A percentile compares a stretch with the other conserved stretches of the same genome.
Conservation (phyloP, 2,888 invertebrate genomes). For the Synergus umbraculus region DNA sequence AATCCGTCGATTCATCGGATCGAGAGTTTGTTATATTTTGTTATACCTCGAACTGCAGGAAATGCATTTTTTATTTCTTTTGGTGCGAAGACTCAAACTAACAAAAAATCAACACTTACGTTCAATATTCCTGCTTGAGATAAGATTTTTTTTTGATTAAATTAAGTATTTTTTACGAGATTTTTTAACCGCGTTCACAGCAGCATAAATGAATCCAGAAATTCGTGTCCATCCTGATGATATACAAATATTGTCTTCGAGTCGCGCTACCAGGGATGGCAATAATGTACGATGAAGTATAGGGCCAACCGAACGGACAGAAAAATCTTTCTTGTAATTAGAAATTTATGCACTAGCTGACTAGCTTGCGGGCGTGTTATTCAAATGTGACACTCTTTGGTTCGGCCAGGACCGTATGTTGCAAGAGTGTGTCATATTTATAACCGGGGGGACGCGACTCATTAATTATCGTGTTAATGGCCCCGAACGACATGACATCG, state of each 20-base stretch:
- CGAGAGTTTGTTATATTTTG: conserved; percentile 36
- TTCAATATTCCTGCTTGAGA: neutral
- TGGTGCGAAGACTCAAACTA: no score
- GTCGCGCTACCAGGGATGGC: neutral
- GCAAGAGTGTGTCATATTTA: conserved; percentile 62
- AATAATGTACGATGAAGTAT: conserved; percentile 22
- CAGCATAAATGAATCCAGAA: neutral
- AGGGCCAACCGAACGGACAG: conserved; percentile 53
- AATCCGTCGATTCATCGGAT: conserved; percentile 51
- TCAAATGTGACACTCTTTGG: conserved; percentile 73
- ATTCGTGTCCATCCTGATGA: neutral
- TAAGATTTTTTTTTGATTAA: neutral
- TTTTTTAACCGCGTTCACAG: no score
- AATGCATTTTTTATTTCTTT: conserved; percentile 8
- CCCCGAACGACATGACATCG: conserved; percentile 59
- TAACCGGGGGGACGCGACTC: conserved; percentile 58
- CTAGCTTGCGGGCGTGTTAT: conserved; percentile 73
- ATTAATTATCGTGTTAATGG: conserved; percentile 70
- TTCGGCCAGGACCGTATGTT: conserved; percentile 57
- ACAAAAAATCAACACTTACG: neutral
- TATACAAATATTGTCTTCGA: conserved; percentile 21
- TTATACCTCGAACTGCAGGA: neutral
- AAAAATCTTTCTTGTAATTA: conserved; percentile 74
- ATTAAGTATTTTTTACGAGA: neutral
- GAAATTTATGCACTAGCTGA: conserved; percentile 74